Percentiles rank a stretch among this genome's conserved stretches.
phyloP scores from a whole-genome alignment of 92 coral and sea anemone species.

The Galaxea fascicularis region DNA sequence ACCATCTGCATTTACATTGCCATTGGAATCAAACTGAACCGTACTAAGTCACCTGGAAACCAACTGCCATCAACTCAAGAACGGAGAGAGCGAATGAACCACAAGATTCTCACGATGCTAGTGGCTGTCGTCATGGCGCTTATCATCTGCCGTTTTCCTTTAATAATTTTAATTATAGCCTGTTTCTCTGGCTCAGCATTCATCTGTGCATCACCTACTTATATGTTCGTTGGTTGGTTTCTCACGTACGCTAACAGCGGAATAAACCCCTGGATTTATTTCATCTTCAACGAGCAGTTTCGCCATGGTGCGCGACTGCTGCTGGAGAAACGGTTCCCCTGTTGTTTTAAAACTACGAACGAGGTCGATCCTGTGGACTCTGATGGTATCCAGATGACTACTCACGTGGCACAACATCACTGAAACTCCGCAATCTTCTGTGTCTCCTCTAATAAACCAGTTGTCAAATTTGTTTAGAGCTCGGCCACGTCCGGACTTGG shows the following conservation, averaged over 20 bases:
- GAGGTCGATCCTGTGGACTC: not conserved
- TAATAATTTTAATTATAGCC: slow-evolving; percentile 13
- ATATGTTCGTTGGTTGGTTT: slow-evolving; percentile 33
- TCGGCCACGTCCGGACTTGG: too few species aligned
- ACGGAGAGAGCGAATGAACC: slow-evolving; percentile 62
- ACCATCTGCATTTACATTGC: slow-evolving; percentile 67
- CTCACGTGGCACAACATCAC: not conserved
- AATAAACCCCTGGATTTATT: slow-evolving; percentile 65
- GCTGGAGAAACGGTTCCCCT: slow-evolving; percentile 13
- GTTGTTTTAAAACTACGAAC: slow-evolving; percentile 24
- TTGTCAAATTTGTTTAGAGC: too few species aligned
- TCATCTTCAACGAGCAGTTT: slow-evolving; percentile 57
- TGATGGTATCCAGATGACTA: not conserved
- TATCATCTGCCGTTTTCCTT: slow-evolving; percentile 74
- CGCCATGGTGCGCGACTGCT: slow-evolving; percentile 55
- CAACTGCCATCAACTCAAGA: slow-evolving; percentile 60
- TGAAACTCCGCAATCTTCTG: not conserved
- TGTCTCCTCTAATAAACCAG: too few species aligned
- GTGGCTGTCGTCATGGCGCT: slow-evolving; percentile 57
- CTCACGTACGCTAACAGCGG: slow-evolving; percentile 54
- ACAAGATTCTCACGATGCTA: slow-evolving; percentile 66
- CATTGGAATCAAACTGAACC: slow-evolving; percentile 69
- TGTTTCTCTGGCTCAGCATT: not conserved
- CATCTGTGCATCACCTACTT: not conserved
- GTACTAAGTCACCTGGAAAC: slow-evolving; percentile 68